Percentiles rank a stretch among this genome's conserved stretches.
These are phyloP conservation scores for Hydractinia echinata DNA, from an alignment of 30 jellyfish, hydroid and myxozoan species.

Conservation along the genomic window DNA sequence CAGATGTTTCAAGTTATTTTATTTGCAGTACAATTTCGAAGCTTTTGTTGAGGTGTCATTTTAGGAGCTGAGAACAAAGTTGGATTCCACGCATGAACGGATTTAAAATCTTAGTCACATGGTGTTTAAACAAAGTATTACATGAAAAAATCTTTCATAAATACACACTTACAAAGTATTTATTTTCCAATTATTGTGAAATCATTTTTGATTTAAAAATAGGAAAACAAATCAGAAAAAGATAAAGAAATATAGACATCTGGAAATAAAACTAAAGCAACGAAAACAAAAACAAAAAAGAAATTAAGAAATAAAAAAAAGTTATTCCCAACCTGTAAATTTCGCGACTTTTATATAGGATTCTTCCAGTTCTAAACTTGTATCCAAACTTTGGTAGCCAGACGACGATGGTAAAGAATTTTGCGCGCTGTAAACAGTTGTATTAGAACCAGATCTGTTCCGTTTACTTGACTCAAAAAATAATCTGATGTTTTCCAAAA, in stretches of 20 bases:
- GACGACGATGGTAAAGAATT: conserved; percentile 6
- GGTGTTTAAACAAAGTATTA: too few relatives aligned
- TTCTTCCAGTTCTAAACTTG: conserved; percentile 24
- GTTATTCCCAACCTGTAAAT: conserved; percentile 12
- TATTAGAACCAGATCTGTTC: neutral
- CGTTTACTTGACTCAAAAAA: conserved; percentile 2
- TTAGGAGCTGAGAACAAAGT: too few relatives aligned
- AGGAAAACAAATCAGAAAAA: neutral
- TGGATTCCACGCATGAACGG: too few relatives aligned
- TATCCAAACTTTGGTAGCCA: conserved; percentile 11
- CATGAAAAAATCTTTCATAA: too few relatives aligned
- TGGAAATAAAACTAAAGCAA: neutral
- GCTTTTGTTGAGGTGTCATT: too few relatives aligned
- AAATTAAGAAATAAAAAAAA: neutral
- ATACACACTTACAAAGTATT: too few relatives aligned
- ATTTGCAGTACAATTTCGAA: too few relatives aligned
- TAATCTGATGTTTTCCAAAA: neutral
- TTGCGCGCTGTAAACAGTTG: neutral
- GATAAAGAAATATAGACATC: neutral
- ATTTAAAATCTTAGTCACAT: too few relatives aligned
- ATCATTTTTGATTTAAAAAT: neutral
- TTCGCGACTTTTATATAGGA: conserved; percentile 28
- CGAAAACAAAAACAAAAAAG: neutral
- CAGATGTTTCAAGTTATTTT: too few relatives aligned
- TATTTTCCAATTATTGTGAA: too few relatives aligned